Conservation (phyloP, 2,797 vertebrate species). For the Sebastiscus albofasciatus region DNA sequence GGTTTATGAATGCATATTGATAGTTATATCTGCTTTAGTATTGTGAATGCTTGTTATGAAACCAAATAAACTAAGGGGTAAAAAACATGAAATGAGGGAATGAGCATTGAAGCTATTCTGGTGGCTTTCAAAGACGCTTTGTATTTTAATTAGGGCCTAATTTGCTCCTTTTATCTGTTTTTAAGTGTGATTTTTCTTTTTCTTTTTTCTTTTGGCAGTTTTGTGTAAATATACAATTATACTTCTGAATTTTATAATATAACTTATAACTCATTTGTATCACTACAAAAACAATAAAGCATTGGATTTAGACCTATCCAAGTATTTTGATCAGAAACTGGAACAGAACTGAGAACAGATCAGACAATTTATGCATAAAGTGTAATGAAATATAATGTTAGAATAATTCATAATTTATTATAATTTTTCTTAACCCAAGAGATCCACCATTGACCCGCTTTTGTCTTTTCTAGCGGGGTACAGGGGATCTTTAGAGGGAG, state of each 20-base stretch:
- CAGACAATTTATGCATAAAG: background rate
- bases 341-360: background rate
- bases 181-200: background rate
- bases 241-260: background rate
- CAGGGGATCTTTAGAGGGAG: too few species aligned
- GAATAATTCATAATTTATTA: too few species aligned
- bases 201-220: background rate
- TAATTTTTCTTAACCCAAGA: too few species aligned
- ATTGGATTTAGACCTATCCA: background rate
- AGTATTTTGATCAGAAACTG: background rate
- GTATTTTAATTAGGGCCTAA: background rate
- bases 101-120: background rate
- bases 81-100: background rate
- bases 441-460: too few species aligned
- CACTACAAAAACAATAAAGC: background rate
- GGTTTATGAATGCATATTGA: background rate
- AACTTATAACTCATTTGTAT: background rate
- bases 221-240: background rate
- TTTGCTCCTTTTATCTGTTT: background rate
- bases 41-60: constrained; percentile 2
- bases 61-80: background rate
- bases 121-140: background rate
- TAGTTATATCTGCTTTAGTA: background rate
- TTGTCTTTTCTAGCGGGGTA: too few species aligned
- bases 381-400: background rate